Percentiles rank a stretch among this genome's conserved stretches.
Evolutionary conservation across 2,113 vertebrate species (phyloP).

Genomic region (Microtus ochrogaster): DNA sequence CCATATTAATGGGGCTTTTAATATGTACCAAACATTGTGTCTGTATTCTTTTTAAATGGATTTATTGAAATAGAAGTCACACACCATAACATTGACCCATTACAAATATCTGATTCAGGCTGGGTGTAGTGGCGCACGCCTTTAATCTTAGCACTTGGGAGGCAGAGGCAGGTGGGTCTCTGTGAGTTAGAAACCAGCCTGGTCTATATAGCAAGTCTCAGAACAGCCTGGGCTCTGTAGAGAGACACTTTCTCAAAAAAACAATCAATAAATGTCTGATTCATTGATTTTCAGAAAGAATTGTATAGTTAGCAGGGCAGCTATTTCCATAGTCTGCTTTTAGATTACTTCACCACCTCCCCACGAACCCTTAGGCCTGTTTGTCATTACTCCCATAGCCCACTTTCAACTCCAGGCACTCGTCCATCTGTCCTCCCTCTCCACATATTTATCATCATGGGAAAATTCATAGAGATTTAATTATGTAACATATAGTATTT

Average conservation of each 20-base stretch:
- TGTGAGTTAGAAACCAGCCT: neutral
- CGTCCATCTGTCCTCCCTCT: too few relatives aligned
- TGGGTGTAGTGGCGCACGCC: neutral
- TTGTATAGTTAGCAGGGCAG: neutral
- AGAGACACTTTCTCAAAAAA: neutral
- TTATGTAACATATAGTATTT: too few relatives aligned
- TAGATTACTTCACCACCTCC: neutral
- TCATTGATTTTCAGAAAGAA: neutral
- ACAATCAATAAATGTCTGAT: neutral
- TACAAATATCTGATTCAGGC: neutral
- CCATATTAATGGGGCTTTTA: neutral
- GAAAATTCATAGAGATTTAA: too few relatives aligned
- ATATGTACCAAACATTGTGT: neutral
- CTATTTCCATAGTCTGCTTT: neutral
- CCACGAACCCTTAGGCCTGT: neutral
- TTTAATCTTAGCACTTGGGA: neutral
- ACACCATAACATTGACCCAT: too few relatives aligned
- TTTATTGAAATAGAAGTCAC: neutral
- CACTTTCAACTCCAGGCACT: too few relatives aligned
- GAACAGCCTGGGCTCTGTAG: neutral
- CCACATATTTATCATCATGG: too few relatives aligned
- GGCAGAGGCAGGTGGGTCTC: neutral
- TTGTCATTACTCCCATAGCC: too few relatives aligned
- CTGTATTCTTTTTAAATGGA: neutral
- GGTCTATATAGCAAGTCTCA: neutral